Base-by-base conservation (phyloP, 2,113 vertebrate species). In the Solea senegalensis region DNA sequence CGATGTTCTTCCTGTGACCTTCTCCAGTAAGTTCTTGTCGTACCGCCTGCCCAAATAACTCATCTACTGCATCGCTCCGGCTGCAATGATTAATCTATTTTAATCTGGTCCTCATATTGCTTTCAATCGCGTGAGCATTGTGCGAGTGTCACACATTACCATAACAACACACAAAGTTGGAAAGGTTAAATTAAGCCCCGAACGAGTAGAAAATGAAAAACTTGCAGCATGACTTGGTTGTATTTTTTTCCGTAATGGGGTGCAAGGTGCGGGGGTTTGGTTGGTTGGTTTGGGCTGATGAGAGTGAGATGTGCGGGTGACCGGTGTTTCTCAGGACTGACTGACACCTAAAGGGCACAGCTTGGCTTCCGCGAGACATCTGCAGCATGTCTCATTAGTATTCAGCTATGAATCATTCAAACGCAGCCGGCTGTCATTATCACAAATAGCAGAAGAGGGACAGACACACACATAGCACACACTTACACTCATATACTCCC, bases 351-450 rank as follows among this genome's bases (percentile, higher is more conserved):
- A 84, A 90, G 81, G 83, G 72, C 80, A 72, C 65, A 57, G 78
- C 83, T 69, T 72, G 82, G 81, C 68, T 84, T 75, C 69, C 79
- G 59, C 46, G 27, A 82, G 89, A 84, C 86, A 85, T 90, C 80
- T 89, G 89, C 85, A 83, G 80, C 74, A 15, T 14, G 75, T 80
- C 86, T 90, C 86, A 85, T 91, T 89, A 85, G 73, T 74, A 88
- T 90, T 85, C 82, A 70, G 74, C 73, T 64, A 89, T 88, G 85
- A 91, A 89, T 89, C 87, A 88, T 88, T 90, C 88, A 86, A 78
- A 88, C 72, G 71, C 69, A 87, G 73, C 79, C 62, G 58, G 68
- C 79, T 81, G 75, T 73, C 77, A 76, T 86, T 84, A 90, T 81
- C 85, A 84, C 77, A 83, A 80, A 81, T 71, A 83, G 81, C 66